Base-by-base conservation (phyloP, 2,888 invertebrate species). In the Chloromyia formosa region DNA sequence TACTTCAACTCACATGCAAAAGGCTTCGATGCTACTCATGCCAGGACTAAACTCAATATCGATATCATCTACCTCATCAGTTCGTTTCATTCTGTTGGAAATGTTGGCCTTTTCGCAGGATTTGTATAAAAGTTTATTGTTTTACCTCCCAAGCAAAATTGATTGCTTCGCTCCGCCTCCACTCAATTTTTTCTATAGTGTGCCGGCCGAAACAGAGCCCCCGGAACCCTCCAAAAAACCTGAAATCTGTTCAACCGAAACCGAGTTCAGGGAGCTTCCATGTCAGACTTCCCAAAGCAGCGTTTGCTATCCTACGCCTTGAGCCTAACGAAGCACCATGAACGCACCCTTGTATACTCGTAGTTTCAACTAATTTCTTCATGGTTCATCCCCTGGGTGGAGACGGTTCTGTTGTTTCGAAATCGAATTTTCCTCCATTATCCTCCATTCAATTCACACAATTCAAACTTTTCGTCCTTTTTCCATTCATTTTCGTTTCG, bases 121-220 rank as follows among this genome's bases (percentile, higher is more conserved):
- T 22, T 35, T 7, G 27, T 35, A 35, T 35, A 35, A 16, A 53
- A 56, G 71, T 56, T 71, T 71, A 71, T 71, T 58, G 71, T 71
- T 71, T 58, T 16, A 66, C 66, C 49, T 66, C 35, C 58, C 27
- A 7, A 56, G 62, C 72, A 72, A 72, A 76, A 77, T 77, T 77
- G 76, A 77, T 77, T 77, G 75, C 20, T 72, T 76, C 49, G 75
- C 77, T 74, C 77, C 77, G 77, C 77, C 77, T 71, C 58, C 7
- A 22, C 74, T 71, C 68, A 66, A 68, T 69, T 75, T 71, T 74
- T 74, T 74, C 74, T 68, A 58, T 66, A 20, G 20, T 35, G 7
- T 35, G 7, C 27, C 49, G 42, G 27, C 27, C 22, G 22, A 69
- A 53, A 68, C 18, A 2, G 27, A 35, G 27, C 7, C n/a, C n/a